Base-by-base conservation (phyloP, 2,888 invertebrate genomes). In the Amphipyra tragopoginis region DNA sequence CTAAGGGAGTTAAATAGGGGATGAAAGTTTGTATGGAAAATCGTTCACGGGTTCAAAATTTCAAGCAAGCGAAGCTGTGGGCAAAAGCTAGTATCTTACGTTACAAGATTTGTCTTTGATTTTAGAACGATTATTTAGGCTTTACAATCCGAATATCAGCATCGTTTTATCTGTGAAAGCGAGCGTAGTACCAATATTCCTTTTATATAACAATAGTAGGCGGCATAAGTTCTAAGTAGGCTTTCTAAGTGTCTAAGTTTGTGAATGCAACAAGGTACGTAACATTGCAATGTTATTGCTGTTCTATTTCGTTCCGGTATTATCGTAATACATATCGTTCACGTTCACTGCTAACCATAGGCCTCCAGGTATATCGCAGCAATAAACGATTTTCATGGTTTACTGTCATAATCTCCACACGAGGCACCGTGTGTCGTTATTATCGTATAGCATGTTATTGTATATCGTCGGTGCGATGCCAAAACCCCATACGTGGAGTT, bases 211-310 rank as follows among this genome's bases (percentile, higher is more conserved):
- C 45, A 33, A 33, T 33, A 10, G 33, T 5, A 47, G 33, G 45
- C 45, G 45, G 29, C 29, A 29, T 44, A 26, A 47, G 33, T 33
- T 47, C 44, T 29, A 29, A 57, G 47, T 57, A 21, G 51, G 47
- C 66, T 71, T 48, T 66, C 71, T 53, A 70, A 66, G 66, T 70
- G 51, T 43, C 21, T 40, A 59, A 69, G 65, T 55, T 60, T 44
- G 15, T 21, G 45, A 36, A 10, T 36, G 36, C 47, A 59, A 49
- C 47, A 39, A 45, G 43, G 10, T 42, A n/a, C 10, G 33, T 5
- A 8, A 50, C 50, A 44, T 45, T 69, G 44, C 8, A 63, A 61
- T 0, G 42, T 21, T 48, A 38, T 55, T 43, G 33, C 59, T 59
- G 68, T 39, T 71, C 71, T 7, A 65, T 50, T 68, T 71, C 14